Evolutionary conservation across 1,140 invertebrate species (phyloP), one percentile per base, ranked within the genome.

Genomic region (Lordiphosa mommai): DNA sequence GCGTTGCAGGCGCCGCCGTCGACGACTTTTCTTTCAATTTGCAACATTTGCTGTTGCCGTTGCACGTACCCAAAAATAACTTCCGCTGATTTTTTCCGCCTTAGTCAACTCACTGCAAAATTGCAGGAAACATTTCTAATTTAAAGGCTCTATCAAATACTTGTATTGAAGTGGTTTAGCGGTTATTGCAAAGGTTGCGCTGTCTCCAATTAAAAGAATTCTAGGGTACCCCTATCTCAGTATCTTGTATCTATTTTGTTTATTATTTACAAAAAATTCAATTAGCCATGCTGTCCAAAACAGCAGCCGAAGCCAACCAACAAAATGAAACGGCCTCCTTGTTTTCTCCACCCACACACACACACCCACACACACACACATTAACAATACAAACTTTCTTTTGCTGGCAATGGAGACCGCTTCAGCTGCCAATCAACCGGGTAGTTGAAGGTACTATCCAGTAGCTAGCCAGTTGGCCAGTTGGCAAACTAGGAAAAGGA

Each of bases 21-120:
- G 74, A 32, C 60, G 55, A 60, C 55, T 76, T 82, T 82, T 68
- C 76, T 82, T 82, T 82, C 77, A 82, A 82, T 84, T 84, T 84
- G 77, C 67, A 72, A 82, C 72, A 84, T 84, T 82, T 82, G 53
- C 52, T 71, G 61, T 58, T 58, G 64, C 63, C 50, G 66, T 70
- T 73, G 76, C 76, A 80, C 76, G 76, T 80, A 61, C 51, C 20
- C 76, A 82, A 76, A 82, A 82, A 76, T 82, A 82, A 82, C 74
- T 80, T 80, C 74, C 74, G 74, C 58, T 72, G 74, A 80, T 76
- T 82, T 82, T 23, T 65, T 64, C 68, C 55, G 63, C 53, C 53
- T 65, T 48, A 37, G 20, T 53, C 46, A 44, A 60, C 61, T 65
- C 20, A 23, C 20, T 23, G 20, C 20, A 43, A 82, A 80, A 80